Base-by-base conservation (phyloP, 2,113 vertebrate genomes). In the Rhegmatorhina hoffmannsi region DNA sequence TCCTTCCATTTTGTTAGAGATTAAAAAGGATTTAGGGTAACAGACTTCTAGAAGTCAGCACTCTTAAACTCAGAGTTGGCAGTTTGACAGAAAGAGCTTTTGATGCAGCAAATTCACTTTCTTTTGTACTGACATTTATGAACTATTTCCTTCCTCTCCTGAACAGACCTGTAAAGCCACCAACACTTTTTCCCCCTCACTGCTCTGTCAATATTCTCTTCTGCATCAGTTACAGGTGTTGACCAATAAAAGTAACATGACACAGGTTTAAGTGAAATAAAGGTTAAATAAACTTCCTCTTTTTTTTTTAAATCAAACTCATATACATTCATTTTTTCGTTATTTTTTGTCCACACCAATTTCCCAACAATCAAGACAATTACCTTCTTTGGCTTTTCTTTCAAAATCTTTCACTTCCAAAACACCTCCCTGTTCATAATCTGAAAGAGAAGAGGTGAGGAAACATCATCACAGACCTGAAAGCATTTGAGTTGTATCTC, bases 361-460 rank as follows among this genome's bases (percentile, higher is more conserved):
- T 73, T 73, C 64, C 38, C 34, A 89, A 31, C 40, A 72, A 36
- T 94, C 43, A 47, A 25, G 46, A 76, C 38, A 93, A 95, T 99
- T 98, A 99, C 99, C 99, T 98, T 99, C 98, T 98, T 98, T 98
- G 80, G 99, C 99, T 97, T 98, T 98, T 96, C 95, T 98, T 98
- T 98, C 98, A 97, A 99, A 99, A 95, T 99, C 99, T 97, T 97
- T 97, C 87, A 99, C 99, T 97, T 98, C 95, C 95, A 99, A 97
- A 96, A 96, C 93, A 47, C 99, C 99, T 18, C 99, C 99, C 3
- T 93, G 96, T 89, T 97, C 97, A 81, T 98, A 98, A 96, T 99
- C 99, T 99, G 97, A 97, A 98, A 92, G 92, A 46, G 62, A 97
- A 95, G 15, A 97, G 29, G 88, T 63, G 25, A 92, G 76, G 87